Conservation (phyloP, 2,113 vertebrate genomes). For the Muscicapa adusta region DNA sequence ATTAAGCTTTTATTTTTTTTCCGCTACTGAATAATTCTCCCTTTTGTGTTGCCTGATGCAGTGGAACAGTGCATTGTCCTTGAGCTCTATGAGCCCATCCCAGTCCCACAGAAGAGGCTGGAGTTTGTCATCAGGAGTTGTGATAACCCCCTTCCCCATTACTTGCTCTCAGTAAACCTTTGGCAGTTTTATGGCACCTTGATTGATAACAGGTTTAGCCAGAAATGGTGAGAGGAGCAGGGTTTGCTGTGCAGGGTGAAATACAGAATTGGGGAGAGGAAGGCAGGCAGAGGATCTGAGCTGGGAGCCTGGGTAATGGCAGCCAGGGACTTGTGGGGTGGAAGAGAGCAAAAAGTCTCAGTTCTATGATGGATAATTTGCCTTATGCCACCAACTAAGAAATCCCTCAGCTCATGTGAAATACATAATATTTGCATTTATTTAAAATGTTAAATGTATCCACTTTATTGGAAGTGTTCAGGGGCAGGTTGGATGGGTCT, state of each 20-base stretch:
- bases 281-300: background rate
- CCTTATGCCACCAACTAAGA: background rate
- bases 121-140: background rate
- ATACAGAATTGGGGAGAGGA: background rate
- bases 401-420: background rate
- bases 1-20: background rate
- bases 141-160: background rate
- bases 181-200: background rate
- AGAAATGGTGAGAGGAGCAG: background rate
- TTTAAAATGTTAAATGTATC: background rate
- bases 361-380: background rate
- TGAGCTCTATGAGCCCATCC: background rate
- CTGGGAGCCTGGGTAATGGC: background rate
- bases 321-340: background rate
- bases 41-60: background rate
- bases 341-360: background rate
- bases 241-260: background rate
- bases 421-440: background rate
- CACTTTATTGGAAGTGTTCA: background rate
- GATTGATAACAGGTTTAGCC: background rate
- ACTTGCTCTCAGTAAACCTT: background rate
- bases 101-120: background rate
- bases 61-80: background rate
- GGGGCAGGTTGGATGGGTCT: background rate
- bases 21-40: background rate